These are phyloP conservation scores for Arion vulgaris DNA, from an alignment of 1,140 invertebrate species.

Conservation along the genomic window DNA sequence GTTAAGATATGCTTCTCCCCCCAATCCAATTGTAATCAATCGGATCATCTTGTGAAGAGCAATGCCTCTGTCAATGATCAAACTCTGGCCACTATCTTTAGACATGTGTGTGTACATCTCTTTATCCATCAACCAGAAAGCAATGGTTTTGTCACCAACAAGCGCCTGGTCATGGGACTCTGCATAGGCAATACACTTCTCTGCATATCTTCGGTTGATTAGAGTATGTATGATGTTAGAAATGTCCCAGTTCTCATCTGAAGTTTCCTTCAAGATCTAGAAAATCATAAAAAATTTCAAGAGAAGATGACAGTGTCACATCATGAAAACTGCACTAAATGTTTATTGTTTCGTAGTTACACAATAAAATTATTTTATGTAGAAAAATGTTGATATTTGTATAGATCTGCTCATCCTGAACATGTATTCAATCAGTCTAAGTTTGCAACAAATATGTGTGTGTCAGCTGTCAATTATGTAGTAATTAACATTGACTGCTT, in stretches of 20 bases:
- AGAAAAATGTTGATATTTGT: no score
- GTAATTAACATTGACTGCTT: no score
- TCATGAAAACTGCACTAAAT: no score
- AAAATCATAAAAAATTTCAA: not conserved
- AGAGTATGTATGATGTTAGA: conserved; percentile 92
- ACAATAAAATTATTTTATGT: no score
- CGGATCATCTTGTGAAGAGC: conserved; percentile 98
- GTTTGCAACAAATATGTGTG: no score
- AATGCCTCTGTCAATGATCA: conserved; percentile 91
- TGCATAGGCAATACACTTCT: conserved; percentile 96
- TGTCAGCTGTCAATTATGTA: no score
- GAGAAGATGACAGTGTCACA: no score
- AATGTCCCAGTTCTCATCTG: conserved; percentile 97
- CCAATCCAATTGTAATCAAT: conserved; percentile 92
- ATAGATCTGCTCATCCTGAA: no score
- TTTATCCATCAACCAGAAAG: conserved; percentile 99
- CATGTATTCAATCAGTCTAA: no score
- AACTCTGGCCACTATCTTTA: conserved; percentile 73
- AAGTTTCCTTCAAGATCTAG: conserved; percentile 75
- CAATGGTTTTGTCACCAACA: conserved; percentile 98
- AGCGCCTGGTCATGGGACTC: conserved; percentile 99
- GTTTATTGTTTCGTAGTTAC: no score
- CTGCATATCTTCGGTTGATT: conserved; percentile 94
- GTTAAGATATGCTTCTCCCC: conserved; percentile 98
- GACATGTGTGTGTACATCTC: conserved; percentile 99